Base-by-base conservation (phyloP, 2,797 vertebrate genomes). In the Sylvia borin region DNA sequence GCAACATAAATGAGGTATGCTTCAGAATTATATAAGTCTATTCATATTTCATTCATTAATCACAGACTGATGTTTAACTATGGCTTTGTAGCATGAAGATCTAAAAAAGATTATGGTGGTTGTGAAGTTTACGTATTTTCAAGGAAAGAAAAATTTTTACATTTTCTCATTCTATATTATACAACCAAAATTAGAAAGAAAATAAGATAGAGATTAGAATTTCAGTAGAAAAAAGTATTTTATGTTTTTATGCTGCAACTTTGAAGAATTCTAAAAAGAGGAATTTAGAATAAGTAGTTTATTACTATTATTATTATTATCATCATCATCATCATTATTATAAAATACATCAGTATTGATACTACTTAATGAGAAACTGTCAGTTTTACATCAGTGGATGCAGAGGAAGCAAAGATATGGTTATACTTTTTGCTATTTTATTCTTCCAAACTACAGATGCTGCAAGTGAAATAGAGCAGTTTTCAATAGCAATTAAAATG, bases 1-100 rank as follows among this genome's bases (percentile, higher is more conserved):
- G 20, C 20, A 26, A 20, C 0, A 2, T 40, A 53, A 40, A 27
- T 17, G 7, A 68, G 22, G 3, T 10, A 7, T 38, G 70, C 31
- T 61, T 18, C 31, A 84, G n/a, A 47, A 48, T 43, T 42, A 21
- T 27, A 34, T 47, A 57, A 55, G 8, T 3, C 4, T 45, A 48
- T 25, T 74, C 3, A n/a, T 50, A 66, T 36, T 64, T 54, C 36
- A n/a, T 48, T 81, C 1, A 31, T 58, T 45, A 40, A 31, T 62
- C 5, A 40, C 3, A 60, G 9, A 20, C 11, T 47, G 48, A 26
- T n/a, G 47, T 25, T 54, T 42, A 61, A 32, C 9, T 45, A 8
- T 7, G 34, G 13, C 18, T 74, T 71, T 1, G 2, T 36, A 60
- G 13, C 6, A 36, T 40, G 21, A 55, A 54, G 18, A 31, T 36